A percentile compares a stretch with the other conserved stretches of the same genome.
phyloP scores from a whole-genome alignment of 2,797 vertebrate species.

The Simalia tracyae region DNA sequence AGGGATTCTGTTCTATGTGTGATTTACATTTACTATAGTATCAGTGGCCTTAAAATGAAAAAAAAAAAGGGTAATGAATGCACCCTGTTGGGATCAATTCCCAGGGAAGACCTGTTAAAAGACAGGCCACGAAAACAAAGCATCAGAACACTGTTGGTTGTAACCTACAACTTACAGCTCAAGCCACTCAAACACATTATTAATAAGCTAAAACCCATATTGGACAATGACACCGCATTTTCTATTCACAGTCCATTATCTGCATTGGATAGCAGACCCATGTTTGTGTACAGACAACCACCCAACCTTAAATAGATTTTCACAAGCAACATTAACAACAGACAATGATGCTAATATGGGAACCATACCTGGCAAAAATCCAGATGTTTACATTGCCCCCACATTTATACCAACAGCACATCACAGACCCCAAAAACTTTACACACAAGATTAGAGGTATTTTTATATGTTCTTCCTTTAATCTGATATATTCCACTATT shows the following conservation, averaged over 20 bases:
- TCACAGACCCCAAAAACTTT: neutral
- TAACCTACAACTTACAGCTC: neutral
- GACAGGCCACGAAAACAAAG: neutral
- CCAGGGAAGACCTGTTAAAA: neutral
- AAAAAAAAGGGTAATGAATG: neutral
- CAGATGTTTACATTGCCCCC: neutral
- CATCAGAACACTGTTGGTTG: neutral
- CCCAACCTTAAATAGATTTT: neutral
- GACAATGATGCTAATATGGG: neutral
- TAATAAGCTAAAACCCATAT: neutral
- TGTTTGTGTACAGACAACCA: neutral
- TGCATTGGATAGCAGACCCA: neutral
- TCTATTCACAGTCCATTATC: neutral
- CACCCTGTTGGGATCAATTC: neutral
- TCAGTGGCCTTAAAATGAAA: neutral
- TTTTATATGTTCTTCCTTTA: neutral
- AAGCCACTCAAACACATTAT: neutral
- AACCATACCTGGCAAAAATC: neutral
- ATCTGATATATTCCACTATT: neutral
- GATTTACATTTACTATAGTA: conserved; percentile 1
- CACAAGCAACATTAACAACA: neutral
- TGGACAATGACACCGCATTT: neutral
- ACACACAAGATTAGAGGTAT: neutral
- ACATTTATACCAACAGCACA: neutral
- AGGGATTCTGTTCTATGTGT: neutral